A percentile compares a stretch with the other conserved stretches of the same genome.
phyloP scores from a whole-genome alignment of 2,113 vertebrate genomes.

The Fulica atra region DNA sequence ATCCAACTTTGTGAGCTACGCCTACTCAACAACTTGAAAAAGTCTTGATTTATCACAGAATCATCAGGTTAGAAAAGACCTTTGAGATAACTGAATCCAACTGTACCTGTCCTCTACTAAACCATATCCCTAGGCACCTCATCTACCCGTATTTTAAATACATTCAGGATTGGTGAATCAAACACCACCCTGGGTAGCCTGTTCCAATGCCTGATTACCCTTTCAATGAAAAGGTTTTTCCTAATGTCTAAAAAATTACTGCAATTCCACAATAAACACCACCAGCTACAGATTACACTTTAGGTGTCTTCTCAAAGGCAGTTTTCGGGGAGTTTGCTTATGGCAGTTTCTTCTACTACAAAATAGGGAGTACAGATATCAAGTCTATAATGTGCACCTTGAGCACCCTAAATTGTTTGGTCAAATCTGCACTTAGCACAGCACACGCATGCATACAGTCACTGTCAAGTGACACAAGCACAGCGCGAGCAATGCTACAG shows the following conservation, averaged over 20 bases:
- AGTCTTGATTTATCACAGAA: background rate
- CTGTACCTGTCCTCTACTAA: too few relatives aligned
- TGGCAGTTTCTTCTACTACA: background rate
- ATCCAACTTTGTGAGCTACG: background rate
- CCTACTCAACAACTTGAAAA: background rate
- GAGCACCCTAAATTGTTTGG: background rate
- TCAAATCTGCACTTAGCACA: background rate
- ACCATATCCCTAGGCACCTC: too few relatives aligned
- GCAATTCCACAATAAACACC: background rate
- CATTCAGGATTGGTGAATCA: too few relatives aligned
- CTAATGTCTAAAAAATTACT: background rate
- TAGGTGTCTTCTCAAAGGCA: background rate
- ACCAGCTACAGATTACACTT: background rate
- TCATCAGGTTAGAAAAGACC: too few relatives aligned
- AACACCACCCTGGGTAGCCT: too few relatives aligned
- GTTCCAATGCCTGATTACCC: too few relatives aligned
- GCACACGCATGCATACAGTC: background rate
- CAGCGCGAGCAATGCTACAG: background rate
- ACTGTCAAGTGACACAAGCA: background rate
- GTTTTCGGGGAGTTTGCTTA: background rate
- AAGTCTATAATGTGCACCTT: background rate
- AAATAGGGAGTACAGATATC: background rate
- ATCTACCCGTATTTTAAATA: too few relatives aligned
- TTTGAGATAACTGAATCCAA: too few relatives aligned
- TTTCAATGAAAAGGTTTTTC: too few relatives aligned